Base-by-base conservation (phyloP, 53 echinoderm and acorn worm species). In the Apostichopus leukothele region DNA sequence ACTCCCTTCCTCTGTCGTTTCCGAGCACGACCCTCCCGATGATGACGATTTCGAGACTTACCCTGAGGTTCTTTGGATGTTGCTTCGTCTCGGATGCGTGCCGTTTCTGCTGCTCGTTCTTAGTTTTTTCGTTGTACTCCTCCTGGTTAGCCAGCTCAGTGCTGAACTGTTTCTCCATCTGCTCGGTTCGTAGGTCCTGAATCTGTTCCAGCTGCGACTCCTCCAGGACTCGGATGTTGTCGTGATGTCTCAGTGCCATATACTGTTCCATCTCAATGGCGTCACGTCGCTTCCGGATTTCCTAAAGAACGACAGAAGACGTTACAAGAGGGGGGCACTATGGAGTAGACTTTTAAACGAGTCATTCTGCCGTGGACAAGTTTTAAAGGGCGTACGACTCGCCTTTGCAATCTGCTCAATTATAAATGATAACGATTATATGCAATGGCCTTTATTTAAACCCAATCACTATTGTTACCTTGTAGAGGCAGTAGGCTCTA, bases 11-110 rank as follows among this genome's bases (percentile, higher is more conserved):
- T 3, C 39, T 39, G 39, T 39, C 39, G 39, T 39, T 39, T 39
- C 39, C 0, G 39, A 39, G 39, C 39, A 39, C 39, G 39, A 39
- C 39, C 39, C 39, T 39, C 39, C 39, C 39, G 3, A 39, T 39
- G 39, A 39, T 0, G 39, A 39, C 3, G 39, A 39, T 39, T 39
- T 39, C 39, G 3, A 39, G 39, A 3, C 39, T 39, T 39, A 97
- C 98, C 98, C 89, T 97, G 89, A 97, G 94, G 73, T 95, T 92
- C 85, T 95, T 95, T 79, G 98, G 98, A 75, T 95, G 98, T 75
- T 98, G 98, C 23, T 98, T 98, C 10, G 94, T 96, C 83, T 98
- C 95, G 51, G 94, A 80, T 4, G 93, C 94, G 76, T 98, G 98
- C 75, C 91, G 94, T 92, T 98, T 98, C 84, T 91, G 75, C 8